A percentile compares a stretch with the other conserved stretches of the same genome.
These are phyloP conservation scores for Helarctos malayanus DNA, from an alignment of 2,797 vertebrate genomes.

Conservation along the genomic window DNA sequence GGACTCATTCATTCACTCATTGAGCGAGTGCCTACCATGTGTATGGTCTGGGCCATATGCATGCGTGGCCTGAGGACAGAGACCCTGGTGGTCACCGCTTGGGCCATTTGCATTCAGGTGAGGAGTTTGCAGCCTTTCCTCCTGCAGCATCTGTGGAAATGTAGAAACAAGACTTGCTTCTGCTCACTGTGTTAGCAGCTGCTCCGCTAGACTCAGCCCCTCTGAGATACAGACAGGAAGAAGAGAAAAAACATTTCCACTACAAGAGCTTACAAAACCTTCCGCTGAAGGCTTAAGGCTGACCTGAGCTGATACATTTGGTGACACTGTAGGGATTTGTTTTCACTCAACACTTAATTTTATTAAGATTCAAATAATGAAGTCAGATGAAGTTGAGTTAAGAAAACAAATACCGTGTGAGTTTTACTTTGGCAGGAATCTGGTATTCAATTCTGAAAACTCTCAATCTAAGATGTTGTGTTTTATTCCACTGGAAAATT, in stretches of 20 bases:
- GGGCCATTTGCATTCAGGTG: not conserved
- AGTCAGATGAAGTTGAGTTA: constrained; percentile 55
- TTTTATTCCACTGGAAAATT: constrained; percentile 21
- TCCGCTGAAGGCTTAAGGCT: constrained; percentile 75
- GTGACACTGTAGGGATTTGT: constrained; percentile 75
- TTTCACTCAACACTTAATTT: constrained; percentile 80
- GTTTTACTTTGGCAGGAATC: constrained; percentile 69
- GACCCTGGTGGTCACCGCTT: not conserved
- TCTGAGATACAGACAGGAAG: constrained; percentile 72
- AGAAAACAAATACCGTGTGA: constrained; percentile 49
- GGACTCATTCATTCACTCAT: not conserved
- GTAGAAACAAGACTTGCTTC: not conserved
- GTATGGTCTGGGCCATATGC: not conserved
- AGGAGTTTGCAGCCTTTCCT: not conserved
- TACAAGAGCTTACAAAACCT: constrained; percentile 66
- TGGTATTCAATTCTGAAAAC: not conserved
- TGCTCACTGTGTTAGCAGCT: constrained; percentile 66
- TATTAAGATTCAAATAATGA: constrained; percentile 75
- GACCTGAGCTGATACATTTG: constrained; percentile 78
- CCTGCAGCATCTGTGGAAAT: not conserved
- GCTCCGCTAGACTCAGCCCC: not conserved
- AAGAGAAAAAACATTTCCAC: constrained; percentile 53
- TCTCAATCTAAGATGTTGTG: not conserved
- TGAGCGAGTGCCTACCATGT: not conserved
- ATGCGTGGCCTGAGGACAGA: not conserved